Evolutionary conservation across 2,888 invertebrate genomes (phyloP), one percentile per base, ranked within the genome.

Genomic region (Cryptus viduatorius): DNA sequence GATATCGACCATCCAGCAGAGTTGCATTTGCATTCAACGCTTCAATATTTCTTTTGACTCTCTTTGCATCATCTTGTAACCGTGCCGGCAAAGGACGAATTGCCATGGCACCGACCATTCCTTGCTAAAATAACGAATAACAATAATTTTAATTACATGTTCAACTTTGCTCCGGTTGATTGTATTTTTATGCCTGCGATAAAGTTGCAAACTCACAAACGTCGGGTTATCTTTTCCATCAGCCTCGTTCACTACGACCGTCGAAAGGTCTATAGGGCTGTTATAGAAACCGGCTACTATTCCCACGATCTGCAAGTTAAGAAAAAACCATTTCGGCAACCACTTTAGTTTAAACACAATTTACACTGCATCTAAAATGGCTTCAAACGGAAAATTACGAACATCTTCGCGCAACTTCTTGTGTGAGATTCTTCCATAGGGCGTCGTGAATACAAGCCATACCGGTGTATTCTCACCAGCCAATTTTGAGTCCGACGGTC

Each of bases 401-500:
- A 68, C 14, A 29, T 12, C 46, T 7, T 50, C 2, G 5, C n/a
- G 14, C 48, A 68, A 12, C 29, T 29, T 68, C 29, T n/a, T 24
- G 29, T 48, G 29, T 12, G 29, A 4, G 24, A 68, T 3, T 14
- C 3, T 48, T 48, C 68, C 48, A 44, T 48, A 4, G 29, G 19
- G 7, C 4, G 48, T 19, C 12, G 44, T 19, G 4, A 31, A 68
- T 50, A 48, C 46, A 0, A 29, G n/a, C 68, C 68, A 68, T 24
- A 68, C 68, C 0, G 68, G 68, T 31, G 68, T 68, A 12, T 46
- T 8, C 8, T 4, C 12, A 1, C 68, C 68, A 24, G n/a, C 14
- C 29, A 68, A 68, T 29, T n/a, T 14, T 48, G 48, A 48, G 19
- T 68, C 68, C 29, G 29, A 19, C 4, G 68, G 31, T 10, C 50